Percentiles rank a stretch among this genome's conserved stretches.
These are phyloP conservation scores for Listronotus oregonensis DNA, from an alignment of 1,140 invertebrate species.

Conservation along the genomic window DNA sequence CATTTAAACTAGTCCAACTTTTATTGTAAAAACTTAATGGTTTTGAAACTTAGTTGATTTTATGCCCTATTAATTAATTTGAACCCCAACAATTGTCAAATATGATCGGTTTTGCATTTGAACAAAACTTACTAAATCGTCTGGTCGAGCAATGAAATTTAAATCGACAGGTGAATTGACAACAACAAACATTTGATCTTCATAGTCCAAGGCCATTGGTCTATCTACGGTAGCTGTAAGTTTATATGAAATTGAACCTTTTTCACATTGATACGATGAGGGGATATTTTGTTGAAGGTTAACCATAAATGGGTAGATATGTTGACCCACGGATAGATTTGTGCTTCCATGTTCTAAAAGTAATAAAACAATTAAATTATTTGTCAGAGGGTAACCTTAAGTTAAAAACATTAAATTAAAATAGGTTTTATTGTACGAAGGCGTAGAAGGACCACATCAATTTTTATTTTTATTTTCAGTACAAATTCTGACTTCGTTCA, in stretches of 20 bases:
- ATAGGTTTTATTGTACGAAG: too few species aligned
- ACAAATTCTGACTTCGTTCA: too few species aligned
- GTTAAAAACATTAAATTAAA: too few species aligned
- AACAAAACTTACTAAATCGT: slow-evolving; percentile 31
- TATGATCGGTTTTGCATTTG: too few species aligned
- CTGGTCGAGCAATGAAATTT: slow-evolving; percentile 29
- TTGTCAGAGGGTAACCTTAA: too few species aligned
- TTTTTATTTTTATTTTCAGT: too few species aligned
- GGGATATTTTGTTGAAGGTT: slow-evolving; percentile 40
- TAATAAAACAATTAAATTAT: neutral
- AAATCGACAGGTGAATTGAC: slow-evolving; percentile 41
- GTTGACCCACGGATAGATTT: slow-evolving; percentile 34
- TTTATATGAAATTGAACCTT: slow-evolving; percentile 39
- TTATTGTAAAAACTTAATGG: too few species aligned
- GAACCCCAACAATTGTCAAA: too few species aligned
- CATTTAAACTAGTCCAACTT: too few species aligned
- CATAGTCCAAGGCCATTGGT: slow-evolving; percentile 42
- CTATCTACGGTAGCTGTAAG: slow-evolving; percentile 41
- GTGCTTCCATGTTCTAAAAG: slow-evolving; percentile 37
- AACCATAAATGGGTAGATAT: slow-evolving; percentile 42
- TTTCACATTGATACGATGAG: slow-evolving; percentile 34
- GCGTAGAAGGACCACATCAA: too few species aligned
- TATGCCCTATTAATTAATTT: too few species aligned
- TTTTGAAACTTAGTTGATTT: too few species aligned
- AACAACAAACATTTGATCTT: slow-evolving; percentile 38